Base-by-base conservation (phyloP, 2,113 vertebrate genomes). In the Barnardius zonarius region DNA sequence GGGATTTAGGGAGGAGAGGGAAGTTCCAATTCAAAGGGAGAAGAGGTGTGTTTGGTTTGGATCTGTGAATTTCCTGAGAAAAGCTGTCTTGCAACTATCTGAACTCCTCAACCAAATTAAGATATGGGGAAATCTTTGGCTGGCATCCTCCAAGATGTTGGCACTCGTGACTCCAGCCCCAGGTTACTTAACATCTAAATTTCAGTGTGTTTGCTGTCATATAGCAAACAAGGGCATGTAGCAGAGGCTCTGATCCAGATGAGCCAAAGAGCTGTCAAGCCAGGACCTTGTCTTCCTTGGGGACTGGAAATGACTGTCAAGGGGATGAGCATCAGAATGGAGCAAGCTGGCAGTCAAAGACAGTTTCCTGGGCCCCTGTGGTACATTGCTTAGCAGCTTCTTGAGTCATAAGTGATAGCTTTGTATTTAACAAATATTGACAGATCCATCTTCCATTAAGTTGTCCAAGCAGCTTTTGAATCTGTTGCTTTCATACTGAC, bases 401-500 rank as follows among this genome's bases (percentile, higher is more conserved):
- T 91, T 55, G 35, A 89, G 77, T 86, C 77, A 33, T 54, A 92
- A 94, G 73, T 11, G 7, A n/a, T 88, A 79, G 70, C 73, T 87
- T 82, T 91, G 62, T 84, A 14, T 89, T 95, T 95, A 95, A 92
- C 84, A 84, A 78, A 82, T 89, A 96, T 51, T 64, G 89, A 84
- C 81, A 92, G 81, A 59, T 92, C 82, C 78, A 81, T 87, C 76
- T 92, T 79, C 92, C 27, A 39, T 84, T 83, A 55, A 91, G 80
- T 94, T 96, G 84, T 91, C 77, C 19, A 43, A 91, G 74, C 35
- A 43, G 55, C 66, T 95, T 93, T 91, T 89, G 81, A 91, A 66
- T 84, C 69, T 2, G 2, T 84, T 78, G 66, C 84, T 95, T 91
- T 90, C 66, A 5, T 82, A 33, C 44, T 55, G 91, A 37, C 51